A percentile compares a stretch with the other conserved stretches of the same genome.
phyloP scores from a whole-genome alignment of 2,113 vertebrate species.

The Empidonax alnorum region DNA sequence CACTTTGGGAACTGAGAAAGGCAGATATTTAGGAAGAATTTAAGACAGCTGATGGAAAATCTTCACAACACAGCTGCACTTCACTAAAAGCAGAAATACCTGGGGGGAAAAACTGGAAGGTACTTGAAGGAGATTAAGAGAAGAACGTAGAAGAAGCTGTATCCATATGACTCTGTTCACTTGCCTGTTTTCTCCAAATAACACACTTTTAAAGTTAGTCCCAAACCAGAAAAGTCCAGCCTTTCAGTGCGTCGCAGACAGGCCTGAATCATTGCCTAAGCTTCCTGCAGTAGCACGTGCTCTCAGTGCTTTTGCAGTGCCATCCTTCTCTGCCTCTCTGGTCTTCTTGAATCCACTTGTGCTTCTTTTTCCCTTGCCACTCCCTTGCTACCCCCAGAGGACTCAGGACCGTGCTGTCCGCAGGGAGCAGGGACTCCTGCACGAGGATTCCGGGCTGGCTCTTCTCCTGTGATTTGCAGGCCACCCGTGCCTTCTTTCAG shows the following conservation, averaged over 20 bases:
- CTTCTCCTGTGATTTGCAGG: neutral
- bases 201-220: neutral
- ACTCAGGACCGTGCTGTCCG: neutral
- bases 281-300: neutral
- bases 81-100: neutral
- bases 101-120: neutral
- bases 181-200: neutral
- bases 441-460: neutral
- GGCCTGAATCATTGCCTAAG: neutral
- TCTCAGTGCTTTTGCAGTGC: neutral
- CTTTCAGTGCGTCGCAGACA: neutral
- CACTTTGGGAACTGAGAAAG: neutral
- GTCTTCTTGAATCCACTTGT: neutral
- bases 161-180: neutral
- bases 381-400: neutral
- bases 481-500: neutral
- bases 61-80: neutral
- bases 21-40: neutral
- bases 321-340: neutral
- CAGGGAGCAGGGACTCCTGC: neutral
- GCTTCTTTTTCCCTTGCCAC: neutral
- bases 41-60: neutral
- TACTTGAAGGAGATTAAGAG: neutral
- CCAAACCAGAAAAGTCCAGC: neutral
- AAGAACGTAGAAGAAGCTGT: neutral